These are phyloP conservation scores for Cephus pygmeus DNA, from an alignment of 2,888 invertebrate species.

Conservation along the genomic window DNA sequence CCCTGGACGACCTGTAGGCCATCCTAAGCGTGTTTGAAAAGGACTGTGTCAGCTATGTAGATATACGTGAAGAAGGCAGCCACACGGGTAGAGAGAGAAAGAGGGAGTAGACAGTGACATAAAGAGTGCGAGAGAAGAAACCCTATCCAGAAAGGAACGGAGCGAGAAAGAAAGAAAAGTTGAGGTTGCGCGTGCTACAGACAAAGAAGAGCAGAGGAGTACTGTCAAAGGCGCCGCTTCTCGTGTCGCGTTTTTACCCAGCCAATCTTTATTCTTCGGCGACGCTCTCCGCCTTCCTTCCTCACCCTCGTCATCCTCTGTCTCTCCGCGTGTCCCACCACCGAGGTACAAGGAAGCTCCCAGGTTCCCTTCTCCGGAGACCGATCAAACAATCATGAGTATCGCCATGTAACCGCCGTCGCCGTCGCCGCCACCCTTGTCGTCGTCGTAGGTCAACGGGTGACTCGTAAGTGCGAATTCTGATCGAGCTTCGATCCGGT, in stretches of 20 bases:
- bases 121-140: constrained; percentile 6
- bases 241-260: constrained; percentile 47
- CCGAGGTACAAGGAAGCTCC: constrained; percentile 29
- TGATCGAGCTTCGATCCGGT: not conserved
- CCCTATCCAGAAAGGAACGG: not conserved
- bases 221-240: constrained; percentile 26
- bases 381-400: constrained; percentile 36
- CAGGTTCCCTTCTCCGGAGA: constrained; percentile 25
- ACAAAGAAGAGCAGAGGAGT: constrained; percentile 17
- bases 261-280: constrained; percentile 47
- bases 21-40: constrained; percentile 18
- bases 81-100: constrained; percentile 1
- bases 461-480: constrained; percentile 1
- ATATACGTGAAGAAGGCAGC: constrained; percentile 11
- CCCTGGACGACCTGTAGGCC: constrained; percentile 1
- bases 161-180: constrained; percentile 9
- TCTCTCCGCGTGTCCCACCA: not conserved
- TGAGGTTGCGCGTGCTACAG: constrained; percentile 22
- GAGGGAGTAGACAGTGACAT: not conserved
- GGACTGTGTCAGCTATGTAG: constrained; percentile 5
- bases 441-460: not conserved
- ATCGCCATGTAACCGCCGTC: not conserved
- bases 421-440: not conserved
- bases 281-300: constrained; percentile 13
- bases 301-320: not conserved